These are phyloP conservation scores for Amphibalanus amphitrite DNA, from an alignment of 1,140 invertebrate genomes.

Conservation along the genomic window DNA sequence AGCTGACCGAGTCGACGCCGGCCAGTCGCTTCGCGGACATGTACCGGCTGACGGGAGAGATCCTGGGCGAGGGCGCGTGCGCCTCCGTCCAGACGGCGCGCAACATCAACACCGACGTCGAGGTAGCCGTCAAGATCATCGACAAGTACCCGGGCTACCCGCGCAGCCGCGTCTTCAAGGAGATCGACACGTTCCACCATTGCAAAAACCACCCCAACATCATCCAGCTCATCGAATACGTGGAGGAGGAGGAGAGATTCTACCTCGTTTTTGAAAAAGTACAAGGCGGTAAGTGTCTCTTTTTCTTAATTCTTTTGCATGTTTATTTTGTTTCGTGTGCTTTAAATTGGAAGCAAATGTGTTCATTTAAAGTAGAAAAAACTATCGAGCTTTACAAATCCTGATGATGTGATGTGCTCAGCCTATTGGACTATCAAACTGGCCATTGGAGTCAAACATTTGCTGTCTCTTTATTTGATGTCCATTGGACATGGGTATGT, in stretches of 20 bases:
- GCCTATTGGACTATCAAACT: too few relatives aligned
- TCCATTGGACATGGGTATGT: too few relatives aligned
- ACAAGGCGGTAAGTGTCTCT: constrained; percentile 75
- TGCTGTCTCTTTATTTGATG: too few relatives aligned
- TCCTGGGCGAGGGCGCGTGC: constrained; percentile 89
- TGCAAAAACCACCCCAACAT: constrained; percentile 93
- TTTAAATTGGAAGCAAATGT: too few relatives aligned
- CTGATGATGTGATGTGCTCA: too few relatives aligned
- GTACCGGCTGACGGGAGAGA: constrained; percentile 85
- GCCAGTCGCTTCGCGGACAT: constrained; percentile 46
- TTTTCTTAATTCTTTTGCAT: too few relatives aligned
- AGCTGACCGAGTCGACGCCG: neutral
- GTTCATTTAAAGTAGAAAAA: too few relatives aligned
- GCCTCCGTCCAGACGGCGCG: constrained; percentile 87
- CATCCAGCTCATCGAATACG: constrained; percentile 91
- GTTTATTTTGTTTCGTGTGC: too few relatives aligned
- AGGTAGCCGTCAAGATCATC: constrained; percentile 95
- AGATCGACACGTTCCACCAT: constrained; percentile 96
- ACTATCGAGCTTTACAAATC: too few relatives aligned
- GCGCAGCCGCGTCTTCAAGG: constrained; percentile 81
- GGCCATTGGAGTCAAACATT: too few relatives aligned
- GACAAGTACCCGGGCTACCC: constrained; percentile 86
- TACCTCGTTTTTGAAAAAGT: constrained; percentile 97
- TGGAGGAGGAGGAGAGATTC: constrained; percentile 85
- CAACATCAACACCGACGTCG: constrained; percentile 72